Percentiles rank a stretch among this genome's conserved stretches.
phyloP scores from a whole-genome alignment of 2,888 invertebrate species.

The Zonitis immaculata region DNA sequence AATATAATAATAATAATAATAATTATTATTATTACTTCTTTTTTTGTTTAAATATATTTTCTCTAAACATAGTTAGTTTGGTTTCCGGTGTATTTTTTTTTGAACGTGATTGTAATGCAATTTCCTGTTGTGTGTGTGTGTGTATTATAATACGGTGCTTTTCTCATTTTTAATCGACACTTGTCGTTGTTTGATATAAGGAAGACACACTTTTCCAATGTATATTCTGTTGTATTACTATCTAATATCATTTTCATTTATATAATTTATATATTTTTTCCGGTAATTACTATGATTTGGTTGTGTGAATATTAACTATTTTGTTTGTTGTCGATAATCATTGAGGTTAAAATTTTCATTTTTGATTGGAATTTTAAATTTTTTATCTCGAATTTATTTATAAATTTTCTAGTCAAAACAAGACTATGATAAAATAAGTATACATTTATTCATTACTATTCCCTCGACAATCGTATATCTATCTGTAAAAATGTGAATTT shows the following conservation, averaged over 20 bases:
- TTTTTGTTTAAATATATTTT: background rate
- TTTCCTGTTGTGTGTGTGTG: conserved; percentile 28
- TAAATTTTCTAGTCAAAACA: background rate
- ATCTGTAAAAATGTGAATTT: no score
- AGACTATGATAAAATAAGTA: background rate
- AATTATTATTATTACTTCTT: background rate
- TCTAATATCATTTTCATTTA: background rate
- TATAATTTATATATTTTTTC: background rate
- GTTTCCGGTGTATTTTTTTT: conserved; percentile 27
- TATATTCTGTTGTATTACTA: background rate
- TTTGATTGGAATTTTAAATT: no score
- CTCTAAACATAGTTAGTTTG: conserved; percentile 7
- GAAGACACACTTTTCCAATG: background rate
- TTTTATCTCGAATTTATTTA: no score
- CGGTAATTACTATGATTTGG: background rate
- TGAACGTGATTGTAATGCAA: conserved; percentile 37
- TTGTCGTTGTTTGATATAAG: conserved; percentile 1
- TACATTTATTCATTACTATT: background rate
- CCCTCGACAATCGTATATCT: no score
- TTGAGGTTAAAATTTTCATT: no score
- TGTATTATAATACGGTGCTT: background rate
- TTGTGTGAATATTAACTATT: no score
- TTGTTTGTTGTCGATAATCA: no score
- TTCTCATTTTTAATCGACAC: conserved; percentile 13
- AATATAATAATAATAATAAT: background rate